These are phyloP conservation scores for Phyllostomus hastatus DNA, from an alignment of 2,113 vertebrate genomes.

Conservation along the genomic window DNA sequence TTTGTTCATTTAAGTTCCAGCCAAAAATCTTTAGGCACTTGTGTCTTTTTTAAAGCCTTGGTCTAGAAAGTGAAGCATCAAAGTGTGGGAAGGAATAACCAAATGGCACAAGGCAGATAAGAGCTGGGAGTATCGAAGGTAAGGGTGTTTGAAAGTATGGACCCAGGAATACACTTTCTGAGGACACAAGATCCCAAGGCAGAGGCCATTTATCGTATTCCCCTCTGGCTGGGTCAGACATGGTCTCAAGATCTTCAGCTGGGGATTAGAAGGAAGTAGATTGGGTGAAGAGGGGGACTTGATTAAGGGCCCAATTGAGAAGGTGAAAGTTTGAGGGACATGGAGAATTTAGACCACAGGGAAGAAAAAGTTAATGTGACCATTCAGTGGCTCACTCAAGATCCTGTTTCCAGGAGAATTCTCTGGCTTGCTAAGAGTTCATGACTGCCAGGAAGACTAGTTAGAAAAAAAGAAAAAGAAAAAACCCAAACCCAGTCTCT, in stretches of 20 bases:
- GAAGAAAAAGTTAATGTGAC: neutral
- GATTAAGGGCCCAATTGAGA: neutral
- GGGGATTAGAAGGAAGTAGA: neutral
- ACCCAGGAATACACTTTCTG: neutral
- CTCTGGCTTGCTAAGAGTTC: neutral
- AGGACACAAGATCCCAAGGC: neutral
- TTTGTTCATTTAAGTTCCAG: neutral
- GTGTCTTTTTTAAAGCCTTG: neutral
- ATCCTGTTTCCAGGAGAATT: slow-evolving; percentile 7
- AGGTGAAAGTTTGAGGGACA: neutral
- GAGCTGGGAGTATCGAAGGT: neutral
- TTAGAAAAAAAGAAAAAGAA: neutral
- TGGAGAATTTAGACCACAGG: neutral
- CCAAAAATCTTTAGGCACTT: neutral
- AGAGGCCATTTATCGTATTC: neutral
- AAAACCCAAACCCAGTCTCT: neutral
- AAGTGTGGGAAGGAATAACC: neutral
- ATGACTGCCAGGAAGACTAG: neutral
- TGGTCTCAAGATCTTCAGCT: neutral
- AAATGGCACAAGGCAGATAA: neutral
- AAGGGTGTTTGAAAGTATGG: neutral
- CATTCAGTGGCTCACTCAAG: neutral
- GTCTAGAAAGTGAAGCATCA: neutral
- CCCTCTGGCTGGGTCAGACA: neutral
- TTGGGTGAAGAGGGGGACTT: neutral